Base-by-base conservation (phyloP, 2,113 vertebrate genomes). In the Menidia beryllina region DNA sequence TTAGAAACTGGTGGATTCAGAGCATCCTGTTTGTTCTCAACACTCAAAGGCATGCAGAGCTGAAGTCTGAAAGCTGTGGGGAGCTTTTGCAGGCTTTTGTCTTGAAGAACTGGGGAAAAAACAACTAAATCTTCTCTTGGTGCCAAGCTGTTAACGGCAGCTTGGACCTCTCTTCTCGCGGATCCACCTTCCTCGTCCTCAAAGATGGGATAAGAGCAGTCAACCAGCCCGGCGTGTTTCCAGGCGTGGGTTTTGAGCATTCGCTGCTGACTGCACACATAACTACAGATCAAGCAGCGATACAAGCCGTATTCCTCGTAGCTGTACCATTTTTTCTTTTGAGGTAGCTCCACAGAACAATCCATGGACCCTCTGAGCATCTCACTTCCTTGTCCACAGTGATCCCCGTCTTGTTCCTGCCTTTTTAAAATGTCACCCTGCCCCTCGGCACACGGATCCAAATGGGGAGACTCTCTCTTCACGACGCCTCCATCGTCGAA, bases 201-300 rank as follows among this genome's bases (percentile, higher is more conserved):
- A 34, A 99, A 99, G 74, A 99, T 95, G 3, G 97, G 98, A 69
- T 99, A 99, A 1, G 97, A 96, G 83, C 97, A 99, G 69, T 98
- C 96, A 0, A 99, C 95, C 57, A 98, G 94, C 2, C 98, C 97
- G 0, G 97, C 98, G 0, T 99, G 98, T 70, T 98, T 99, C 98
- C 98, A 99, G 0, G 98, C 96, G 0, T 99, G 98, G 0, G 98
- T 99, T 92, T 99, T 99, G 54, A 99, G 79, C 95, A 98, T 99
- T 8, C 97, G 90, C 88, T 99, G 98, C 87, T 98, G 98, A 48
- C 96, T 95, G 26, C 98, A 99, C n/a, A 97, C 97, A 3, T 99
- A 99, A 58, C 96, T 96, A 81, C 98, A 99, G 30, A 99, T 98
- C 25, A 99, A 86, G 76, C 98, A 99, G 1, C 96, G 94, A 81